Conservation (phyloP, 2,113 vertebrate genomes). For the Rhinogobius similis region DNA sequence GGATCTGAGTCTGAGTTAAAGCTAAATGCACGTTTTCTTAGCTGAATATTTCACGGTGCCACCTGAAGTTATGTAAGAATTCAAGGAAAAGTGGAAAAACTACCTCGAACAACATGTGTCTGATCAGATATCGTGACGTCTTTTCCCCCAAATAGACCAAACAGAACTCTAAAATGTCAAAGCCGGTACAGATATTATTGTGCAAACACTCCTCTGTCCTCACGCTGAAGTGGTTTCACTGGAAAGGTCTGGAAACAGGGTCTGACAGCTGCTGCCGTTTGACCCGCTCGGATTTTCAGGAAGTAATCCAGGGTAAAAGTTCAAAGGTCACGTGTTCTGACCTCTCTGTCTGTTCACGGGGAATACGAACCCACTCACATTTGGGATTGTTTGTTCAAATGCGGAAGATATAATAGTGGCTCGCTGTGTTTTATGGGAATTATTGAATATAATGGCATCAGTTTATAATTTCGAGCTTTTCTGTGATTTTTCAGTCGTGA, state of each 20-base stretch:
- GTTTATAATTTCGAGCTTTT: no score
- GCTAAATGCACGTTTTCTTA: no score
- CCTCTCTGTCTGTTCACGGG: slow-evolving; percentile 15
- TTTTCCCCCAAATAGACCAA: no score
- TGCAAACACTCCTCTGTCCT: not conserved
- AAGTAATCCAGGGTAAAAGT: slow-evolving; percentile 13
- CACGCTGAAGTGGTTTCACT: not conserved
- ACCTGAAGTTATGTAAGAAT: no score
- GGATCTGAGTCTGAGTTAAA: no score
- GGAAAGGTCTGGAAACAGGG: slow-evolving; percentile 13
- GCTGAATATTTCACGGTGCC: no score
- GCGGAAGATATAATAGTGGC: not conserved
- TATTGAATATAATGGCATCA: no score
- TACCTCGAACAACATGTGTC: no score
- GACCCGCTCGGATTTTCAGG: slow-evolving; percentile 4
- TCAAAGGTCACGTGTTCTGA: not conserved
- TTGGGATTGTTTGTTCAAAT: not conserved
- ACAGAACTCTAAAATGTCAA: not conserved
- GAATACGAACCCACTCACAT: not conserved
- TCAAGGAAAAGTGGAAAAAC: no score
- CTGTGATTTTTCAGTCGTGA: no score
- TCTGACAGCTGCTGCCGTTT: slow-evolving; percentile 29
- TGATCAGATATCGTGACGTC: no score
- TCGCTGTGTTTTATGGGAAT: no score
- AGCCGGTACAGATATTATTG: not conserved